These are phyloP conservation scores for Chalcosyrphus nemorum DNA, from an alignment of 2,888 invertebrate species.

Conservation along the genomic window DNA sequence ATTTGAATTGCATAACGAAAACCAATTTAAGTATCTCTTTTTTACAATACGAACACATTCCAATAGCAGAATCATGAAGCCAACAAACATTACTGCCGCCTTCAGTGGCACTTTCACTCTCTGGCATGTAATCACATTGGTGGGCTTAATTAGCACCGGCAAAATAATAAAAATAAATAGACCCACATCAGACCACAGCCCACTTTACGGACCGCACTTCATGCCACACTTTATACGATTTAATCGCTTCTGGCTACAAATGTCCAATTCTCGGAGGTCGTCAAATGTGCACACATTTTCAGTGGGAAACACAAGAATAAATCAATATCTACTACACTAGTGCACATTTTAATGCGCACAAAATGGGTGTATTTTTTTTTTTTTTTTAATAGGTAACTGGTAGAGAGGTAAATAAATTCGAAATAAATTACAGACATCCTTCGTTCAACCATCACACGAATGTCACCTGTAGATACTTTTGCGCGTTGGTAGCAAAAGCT, in stretches of 20 bases:
- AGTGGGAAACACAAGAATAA: not conserved
- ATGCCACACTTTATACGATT: conserved; percentile 19
- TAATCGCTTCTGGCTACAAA: not conserved
- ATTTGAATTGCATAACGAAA: not conserved
- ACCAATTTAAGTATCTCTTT: not conserved
- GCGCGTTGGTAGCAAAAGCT: not conserved
- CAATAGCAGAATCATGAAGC: conserved; percentile 26
- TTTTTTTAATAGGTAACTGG: not conserved
- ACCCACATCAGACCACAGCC: not conserved
- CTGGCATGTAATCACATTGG: conserved; percentile 15
- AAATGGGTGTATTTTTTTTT: not conserved
- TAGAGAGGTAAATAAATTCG: not conserved
- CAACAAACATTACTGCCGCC: conserved; percentile 1
- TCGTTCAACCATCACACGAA: not conserved
- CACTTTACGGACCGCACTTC: not conserved
- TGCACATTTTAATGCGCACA: not conserved
- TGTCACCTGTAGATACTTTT: not conserved
- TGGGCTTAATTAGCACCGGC: conserved; percentile 25
- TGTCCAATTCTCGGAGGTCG: not conserved
- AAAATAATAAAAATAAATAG: conserved; percentile 3
- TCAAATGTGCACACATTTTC: not conserved
- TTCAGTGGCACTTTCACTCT: conserved; percentile 50
- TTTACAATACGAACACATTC: not conserved
- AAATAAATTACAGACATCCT: not conserved
- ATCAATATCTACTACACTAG: not conserved